Percentiles rank a stretch among this genome's conserved stretches.
Evolutionary conservation across 2,888 invertebrate species (phyloP).

Genomic region (Linyphia triangularis): DNA sequence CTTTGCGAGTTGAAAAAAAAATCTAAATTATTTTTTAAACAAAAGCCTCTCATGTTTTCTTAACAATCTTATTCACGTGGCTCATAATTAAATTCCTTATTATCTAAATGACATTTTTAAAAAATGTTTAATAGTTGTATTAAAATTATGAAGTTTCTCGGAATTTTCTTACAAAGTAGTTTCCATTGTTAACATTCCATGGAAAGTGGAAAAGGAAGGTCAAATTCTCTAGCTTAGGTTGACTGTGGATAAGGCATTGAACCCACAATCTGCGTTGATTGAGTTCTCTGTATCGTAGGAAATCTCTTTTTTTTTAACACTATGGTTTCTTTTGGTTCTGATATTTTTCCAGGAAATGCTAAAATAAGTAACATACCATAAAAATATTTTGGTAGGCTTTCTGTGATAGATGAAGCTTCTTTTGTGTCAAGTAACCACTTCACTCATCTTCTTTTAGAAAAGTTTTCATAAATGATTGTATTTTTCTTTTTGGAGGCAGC

Average conservation of each 20-base stretch:
- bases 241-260: constrained; percentile 39
- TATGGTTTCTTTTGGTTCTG: neutral
- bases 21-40: too few species aligned
- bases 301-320: neutral
- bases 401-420: constrained; percentile 3
- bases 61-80: too few species aligned
- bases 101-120: too few species aligned
- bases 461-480: neutral
- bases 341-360: constrained; percentile 37
- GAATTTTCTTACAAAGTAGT: neutral
- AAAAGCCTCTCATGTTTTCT: too few species aligned
- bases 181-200: neutral
- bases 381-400: constrained; percentile 21
- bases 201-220: constrained; percentile 41
- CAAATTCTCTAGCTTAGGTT: constrained; percentile 37
- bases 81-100: too few species aligned
- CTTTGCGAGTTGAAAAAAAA: too few species aligned
- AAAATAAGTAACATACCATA: constrained; percentile 5
- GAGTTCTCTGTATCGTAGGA: neutral
- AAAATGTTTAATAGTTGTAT: too few species aligned
- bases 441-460: neutral
- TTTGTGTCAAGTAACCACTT: constrained; percentile 9
- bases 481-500: neutral
- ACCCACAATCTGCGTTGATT: constrained; percentile 14
- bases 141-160: too few species aligned